Base-by-base conservation (phyloP, 2,113 vertebrate species). In the Turnix velox region DNA sequence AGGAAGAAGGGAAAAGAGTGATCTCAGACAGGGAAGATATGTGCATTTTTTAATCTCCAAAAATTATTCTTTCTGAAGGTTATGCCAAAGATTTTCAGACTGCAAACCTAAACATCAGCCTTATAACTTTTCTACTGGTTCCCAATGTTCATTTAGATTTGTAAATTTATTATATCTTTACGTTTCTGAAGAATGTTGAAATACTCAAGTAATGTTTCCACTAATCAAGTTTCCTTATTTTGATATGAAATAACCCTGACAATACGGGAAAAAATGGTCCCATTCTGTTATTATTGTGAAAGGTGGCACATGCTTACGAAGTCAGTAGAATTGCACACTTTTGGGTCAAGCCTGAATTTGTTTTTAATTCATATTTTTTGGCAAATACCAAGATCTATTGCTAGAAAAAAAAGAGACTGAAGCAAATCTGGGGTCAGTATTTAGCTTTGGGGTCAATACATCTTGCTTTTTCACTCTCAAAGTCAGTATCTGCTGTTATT, bases 401-500 rank as follows among this genome's bases (percentile, higher is more conserved):
- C 13, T 46, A 68, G 33, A 54, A 62, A 37, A 30, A 63, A 51
- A 69, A 57, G 11, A 2, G 39, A 45, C n/a, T 59, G 80, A 88
- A 88, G 62, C 65, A 93, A 88, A 91, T 74, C 43, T 89, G 77
- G 35, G 85, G 88, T 94, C 79, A 92, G 61, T 90, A 84, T 80
- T 88, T 88, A 82, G 90, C 88, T 88, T 77, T 24, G 48, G 31
- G 79, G 79, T 92, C 90, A 88, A 88, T 59, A 67, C 27, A 63
- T 90, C 90, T 80, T 88, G 48, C 65, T 54, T 93, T 92, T 84
- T 86, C 46, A 77, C 85, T 86, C 79, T 52, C 62, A 48, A 77
- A 89, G 83, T 86, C 76, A 59, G 5, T 94, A 90, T 78, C 22
- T 35, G 46, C 75, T 88, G 65, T 92, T 95, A 94, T 95, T 95